Percentiles rank a stretch among this genome's conserved stretches.
These are phyloP conservation scores for Crax fasciolata DNA, from an alignment of 2,797 vertebrate species.

Conservation along the genomic window DNA sequence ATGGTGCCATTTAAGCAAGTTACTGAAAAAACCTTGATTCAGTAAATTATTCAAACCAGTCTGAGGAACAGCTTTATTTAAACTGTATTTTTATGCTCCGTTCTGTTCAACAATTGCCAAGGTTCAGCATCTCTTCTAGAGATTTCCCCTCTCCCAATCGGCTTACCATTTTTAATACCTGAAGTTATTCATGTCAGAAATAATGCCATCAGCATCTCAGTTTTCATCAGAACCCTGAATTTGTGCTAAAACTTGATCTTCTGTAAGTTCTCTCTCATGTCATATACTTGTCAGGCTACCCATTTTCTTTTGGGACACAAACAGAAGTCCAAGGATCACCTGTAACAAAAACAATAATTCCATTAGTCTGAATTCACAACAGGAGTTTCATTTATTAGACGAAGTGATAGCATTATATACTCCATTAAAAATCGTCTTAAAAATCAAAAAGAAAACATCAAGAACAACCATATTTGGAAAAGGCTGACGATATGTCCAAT, in stretches of 20 bases:
- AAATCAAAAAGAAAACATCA: conserved; percentile 63
- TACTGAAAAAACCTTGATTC: conserved; percentile 17
- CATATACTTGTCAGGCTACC: background rate
- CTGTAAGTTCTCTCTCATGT: conserved; percentile 36
- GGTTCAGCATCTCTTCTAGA: conserved; percentile 10
- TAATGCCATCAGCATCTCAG: conserved; percentile 64
- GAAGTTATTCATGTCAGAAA: conserved; percentile 73
- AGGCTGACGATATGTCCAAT: conserved; percentile 3
- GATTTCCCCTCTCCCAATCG: conserved; percentile 5
- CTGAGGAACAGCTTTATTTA: conserved; percentile 58
- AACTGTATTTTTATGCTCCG: conserved; percentile 4
- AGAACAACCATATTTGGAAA: conserved; percentile 65
- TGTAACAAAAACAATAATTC: conserved; percentile 69
- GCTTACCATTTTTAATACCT: conserved; percentile 78
- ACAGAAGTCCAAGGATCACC: conserved; percentile 57
- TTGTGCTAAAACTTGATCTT: conserved; percentile 61
- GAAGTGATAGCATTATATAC: background rate
- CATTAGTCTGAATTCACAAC: conserved; percentile 59
- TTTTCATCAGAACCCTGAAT: conserved; percentile 70
- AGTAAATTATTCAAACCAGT: conserved; percentile 64
- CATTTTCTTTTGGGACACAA: background rate
- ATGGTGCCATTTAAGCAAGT: background rate
- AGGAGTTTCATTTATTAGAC: background rate
- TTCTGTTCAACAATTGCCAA: conserved; percentile 30
- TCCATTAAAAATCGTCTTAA: background rate